These are phyloP conservation scores for Brachionus koreanus DNA, from an alignment of 1,140 invertebrate genomes.

Conservation along the genomic window DNA sequence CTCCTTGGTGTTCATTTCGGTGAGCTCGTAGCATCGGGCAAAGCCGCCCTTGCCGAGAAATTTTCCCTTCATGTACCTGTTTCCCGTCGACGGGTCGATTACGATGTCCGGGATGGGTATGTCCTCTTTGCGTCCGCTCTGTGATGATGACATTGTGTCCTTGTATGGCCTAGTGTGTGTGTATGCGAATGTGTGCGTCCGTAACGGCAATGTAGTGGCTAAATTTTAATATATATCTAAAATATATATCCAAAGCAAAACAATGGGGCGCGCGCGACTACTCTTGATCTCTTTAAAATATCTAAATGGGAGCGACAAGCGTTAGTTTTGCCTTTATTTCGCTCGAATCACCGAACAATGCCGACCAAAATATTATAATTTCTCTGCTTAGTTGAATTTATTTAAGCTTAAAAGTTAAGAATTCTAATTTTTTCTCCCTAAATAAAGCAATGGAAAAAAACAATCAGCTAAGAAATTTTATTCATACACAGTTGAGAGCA, in stretches of 20 bases:
- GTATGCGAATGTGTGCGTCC: background rate
- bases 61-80: conserved; percentile 74
- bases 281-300: background rate
- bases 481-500: background rate
- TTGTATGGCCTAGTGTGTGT: background rate
- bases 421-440: background rate
- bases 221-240: background rate
- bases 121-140: conserved; percentile 40
- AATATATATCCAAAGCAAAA: conserved; percentile 2
- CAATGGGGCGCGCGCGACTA: background rate
- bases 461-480: conserved; percentile 2
- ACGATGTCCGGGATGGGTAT: conserved; percentile 73
- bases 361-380: background rate
- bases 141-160: conserved; percentile 28
- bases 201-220: background rate
- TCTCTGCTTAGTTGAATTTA: background rate
- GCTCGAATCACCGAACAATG: background rate
- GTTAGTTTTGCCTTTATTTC: background rate
- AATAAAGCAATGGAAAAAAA: background rate
- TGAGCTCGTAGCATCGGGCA: conserved; percentile 95
- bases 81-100: conserved; percentile 68
- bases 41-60: conserved; percentile 88
- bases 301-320: background rate
- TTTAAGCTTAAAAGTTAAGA: background rate
- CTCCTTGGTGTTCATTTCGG: conserved; percentile 69